These are phyloP conservation scores for Mungos mungo DNA, from an alignment of 2,113 vertebrate species.

Conservation along the genomic window DNA sequence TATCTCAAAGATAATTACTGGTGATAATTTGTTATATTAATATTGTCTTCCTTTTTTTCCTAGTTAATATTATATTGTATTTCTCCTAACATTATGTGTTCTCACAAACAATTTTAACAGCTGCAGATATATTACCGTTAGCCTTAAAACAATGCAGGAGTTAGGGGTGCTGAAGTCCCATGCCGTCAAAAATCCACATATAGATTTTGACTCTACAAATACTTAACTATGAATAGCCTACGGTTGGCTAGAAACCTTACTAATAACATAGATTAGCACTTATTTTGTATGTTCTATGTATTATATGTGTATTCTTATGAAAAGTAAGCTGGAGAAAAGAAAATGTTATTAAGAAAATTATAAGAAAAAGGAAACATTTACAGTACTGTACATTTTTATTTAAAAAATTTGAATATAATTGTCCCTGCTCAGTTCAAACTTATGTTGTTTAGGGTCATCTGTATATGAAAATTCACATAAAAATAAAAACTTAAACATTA, in stretches of 20 bases:
- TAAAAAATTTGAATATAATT: neutral
- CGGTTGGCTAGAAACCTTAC: neutral
- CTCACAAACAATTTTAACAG: neutral
- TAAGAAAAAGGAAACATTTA: neutral
- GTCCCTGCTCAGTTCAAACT: neutral
- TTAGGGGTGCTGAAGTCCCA: neutral
- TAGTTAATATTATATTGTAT: neutral
- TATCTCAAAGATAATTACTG: neutral
- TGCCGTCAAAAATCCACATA: neutral
- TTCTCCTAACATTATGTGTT: neutral
- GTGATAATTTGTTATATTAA: neutral
- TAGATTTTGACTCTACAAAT: neutral
- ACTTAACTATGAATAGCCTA: neutral
- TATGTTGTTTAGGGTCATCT: neutral
- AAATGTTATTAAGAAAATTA: neutral
- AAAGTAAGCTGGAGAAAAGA: neutral
- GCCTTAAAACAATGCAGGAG: neutral
- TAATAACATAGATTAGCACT: neutral
- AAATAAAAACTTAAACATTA: neutral
- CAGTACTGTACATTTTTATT: neutral
- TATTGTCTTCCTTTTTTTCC: neutral
- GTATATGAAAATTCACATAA: neutral
- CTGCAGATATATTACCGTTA: neutral
- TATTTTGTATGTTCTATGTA: neutral
- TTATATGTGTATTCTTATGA: neutral